phyloP scores from a whole-genome alignment of 2,113 vertebrate genomes.

The Labeo rohita region DNA sequence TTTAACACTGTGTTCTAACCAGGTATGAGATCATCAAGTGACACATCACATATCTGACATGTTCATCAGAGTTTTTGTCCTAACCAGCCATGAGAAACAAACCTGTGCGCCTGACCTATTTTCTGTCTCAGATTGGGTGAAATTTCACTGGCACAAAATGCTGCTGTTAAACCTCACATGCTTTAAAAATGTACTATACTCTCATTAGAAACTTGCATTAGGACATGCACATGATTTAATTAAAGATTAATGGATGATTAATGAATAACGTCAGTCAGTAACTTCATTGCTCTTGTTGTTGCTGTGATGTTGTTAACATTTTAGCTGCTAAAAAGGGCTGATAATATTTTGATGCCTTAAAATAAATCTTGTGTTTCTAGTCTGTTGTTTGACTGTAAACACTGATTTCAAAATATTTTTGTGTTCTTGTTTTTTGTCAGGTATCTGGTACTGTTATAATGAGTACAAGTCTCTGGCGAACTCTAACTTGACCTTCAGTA shows the following conservation, averaged over 20 bases:
- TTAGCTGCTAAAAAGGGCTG: neutral
- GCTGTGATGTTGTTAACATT: neutral
- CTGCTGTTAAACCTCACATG: neutral
- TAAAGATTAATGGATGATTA: neutral
- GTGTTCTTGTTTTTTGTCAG: slow-evolving; percentile 59
- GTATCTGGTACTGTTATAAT: slow-evolving; percentile 87
- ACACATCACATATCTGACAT: neutral
- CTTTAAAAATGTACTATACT: neutral
- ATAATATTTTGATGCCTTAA: neutral
- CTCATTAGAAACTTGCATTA: neutral
- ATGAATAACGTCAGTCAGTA: neutral
- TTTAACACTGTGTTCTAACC: neutral
- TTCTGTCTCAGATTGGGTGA: neutral
- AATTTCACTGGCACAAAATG: neutral
- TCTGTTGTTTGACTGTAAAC: too few species aligned
- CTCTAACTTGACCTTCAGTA: slow-evolving; percentile 63
- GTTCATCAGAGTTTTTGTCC: neutral
- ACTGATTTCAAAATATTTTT: too few species aligned
- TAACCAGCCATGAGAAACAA: neutral
- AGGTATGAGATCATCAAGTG: neutral
- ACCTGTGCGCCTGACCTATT: neutral
- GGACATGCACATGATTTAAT: neutral
- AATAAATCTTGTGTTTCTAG: neutral
- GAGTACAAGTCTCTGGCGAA: slow-evolving; percentile 76
- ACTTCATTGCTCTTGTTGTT: neutral